Conservation (phyloP, 2,797 vertebrate species). For the Peromyscus nudipes region DNA sequence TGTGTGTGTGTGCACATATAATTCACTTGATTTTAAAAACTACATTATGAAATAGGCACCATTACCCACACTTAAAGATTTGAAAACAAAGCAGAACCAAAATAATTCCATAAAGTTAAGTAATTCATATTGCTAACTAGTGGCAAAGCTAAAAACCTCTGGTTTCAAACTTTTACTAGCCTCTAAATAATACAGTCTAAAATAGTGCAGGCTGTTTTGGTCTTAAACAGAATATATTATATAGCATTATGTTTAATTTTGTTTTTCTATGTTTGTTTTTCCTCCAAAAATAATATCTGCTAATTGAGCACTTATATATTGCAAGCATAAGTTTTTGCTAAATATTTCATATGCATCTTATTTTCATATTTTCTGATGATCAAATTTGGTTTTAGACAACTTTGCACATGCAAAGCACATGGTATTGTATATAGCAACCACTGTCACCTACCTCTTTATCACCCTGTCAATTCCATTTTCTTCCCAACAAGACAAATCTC, state of each 20-base stretch:
- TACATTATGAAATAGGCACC: not conserved
- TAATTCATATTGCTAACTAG: not conserved
- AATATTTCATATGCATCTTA: not conserved
- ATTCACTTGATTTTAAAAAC: conserved; percentile 40
- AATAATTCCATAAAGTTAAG: not conserved
- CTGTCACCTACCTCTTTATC: not conserved
- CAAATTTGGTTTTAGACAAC: not conserved
- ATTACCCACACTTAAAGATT: not conserved
- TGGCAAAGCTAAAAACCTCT: not conserved
- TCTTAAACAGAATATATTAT: conserved; percentile 23
- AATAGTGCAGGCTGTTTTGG: not conserved
- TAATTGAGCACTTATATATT: not conserved
- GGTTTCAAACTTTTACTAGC: conserved; percentile 21
- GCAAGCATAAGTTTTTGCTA: not conserved
- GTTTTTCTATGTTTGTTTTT: not conserved
- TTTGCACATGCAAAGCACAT: not conserved
- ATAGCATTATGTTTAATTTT: conserved; percentile 35
- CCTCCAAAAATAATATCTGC: not conserved
- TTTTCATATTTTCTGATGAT: not conserved
- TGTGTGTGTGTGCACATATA: not conserved
- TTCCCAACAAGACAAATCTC: not conserved
- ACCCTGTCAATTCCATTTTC: not conserved
- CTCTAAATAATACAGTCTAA: conserved; percentile 51
- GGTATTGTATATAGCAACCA: too few relatives aligned
- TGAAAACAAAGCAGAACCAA: not conserved